Conservation (phyloP, 2,113 vertebrate genomes). For the Ophiodon elongatus region DNA sequence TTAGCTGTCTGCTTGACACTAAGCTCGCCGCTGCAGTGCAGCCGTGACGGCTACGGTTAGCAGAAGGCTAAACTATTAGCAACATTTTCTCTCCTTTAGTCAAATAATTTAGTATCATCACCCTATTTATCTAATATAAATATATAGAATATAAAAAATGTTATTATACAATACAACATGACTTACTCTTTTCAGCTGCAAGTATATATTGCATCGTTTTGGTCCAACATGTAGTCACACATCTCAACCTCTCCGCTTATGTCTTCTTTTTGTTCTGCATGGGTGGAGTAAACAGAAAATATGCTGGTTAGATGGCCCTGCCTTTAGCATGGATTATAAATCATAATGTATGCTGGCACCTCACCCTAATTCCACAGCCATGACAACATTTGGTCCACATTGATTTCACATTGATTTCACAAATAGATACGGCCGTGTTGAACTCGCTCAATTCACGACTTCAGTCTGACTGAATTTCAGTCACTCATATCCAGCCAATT, state of each 20-base stretch:
- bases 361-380: not conserved
- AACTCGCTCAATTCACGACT: not conserved
- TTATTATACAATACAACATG: not conserved
- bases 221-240: not conserved
- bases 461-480: not conserved
- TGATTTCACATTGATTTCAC: not conserved
- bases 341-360: not conserved
- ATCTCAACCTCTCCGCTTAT: not conserved
- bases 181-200: constrained; percentile 3
- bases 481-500: not conserved
- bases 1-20: too few species aligned
- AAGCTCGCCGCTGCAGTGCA: too few species aligned
- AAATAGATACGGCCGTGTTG: not conserved
- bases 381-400: not conserved
- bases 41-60: too few species aligned
- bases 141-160: not conserved
- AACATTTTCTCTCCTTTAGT: too few species aligned
- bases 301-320: not conserved
- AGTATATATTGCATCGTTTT: too few species aligned
- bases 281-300: not conserved
- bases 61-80: too few species aligned
- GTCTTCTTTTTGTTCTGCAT: constrained; percentile 17
- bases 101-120: too few species aligned
- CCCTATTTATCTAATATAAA: not conserved
- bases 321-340: not conserved